Evolutionary conservation across 2,888 invertebrate genomes (phyloP).

Genomic region (Branchipolynoe longqiensis): DNA sequence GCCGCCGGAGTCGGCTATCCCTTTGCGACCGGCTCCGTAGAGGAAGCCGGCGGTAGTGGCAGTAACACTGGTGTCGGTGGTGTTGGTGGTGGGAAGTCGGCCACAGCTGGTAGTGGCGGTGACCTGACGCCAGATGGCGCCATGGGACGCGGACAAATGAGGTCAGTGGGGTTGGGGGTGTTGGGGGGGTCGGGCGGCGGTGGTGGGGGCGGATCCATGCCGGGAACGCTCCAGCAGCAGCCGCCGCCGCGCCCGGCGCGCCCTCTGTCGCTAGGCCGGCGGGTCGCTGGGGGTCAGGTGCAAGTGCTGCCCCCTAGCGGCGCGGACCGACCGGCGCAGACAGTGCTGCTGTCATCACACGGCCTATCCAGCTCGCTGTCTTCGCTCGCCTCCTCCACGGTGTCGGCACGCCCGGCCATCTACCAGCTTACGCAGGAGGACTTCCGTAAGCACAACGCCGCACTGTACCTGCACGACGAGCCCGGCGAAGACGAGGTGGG

Average conservation of each 20-base stretch:
- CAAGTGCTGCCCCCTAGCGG: constrained; percentile 22
- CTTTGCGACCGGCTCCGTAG: background rate
- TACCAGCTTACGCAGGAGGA: constrained; percentile 62
- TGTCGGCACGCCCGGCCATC: background rate
- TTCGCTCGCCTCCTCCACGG: background rate
- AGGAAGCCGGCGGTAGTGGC: background rate
- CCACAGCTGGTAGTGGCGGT: background rate
- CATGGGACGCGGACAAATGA: constrained; percentile 14
- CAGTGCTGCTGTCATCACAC: background rate
- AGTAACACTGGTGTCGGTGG: background rate
- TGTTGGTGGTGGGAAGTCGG: background rate
- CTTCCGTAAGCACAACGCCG: constrained; percentile 38
- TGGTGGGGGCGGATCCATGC: background rate
- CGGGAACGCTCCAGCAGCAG: constrained; percentile 27
- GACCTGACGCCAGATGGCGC: constrained; percentile 21
- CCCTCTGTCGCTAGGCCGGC: constrained; percentile 14
- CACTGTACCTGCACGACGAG: constrained; percentile 27
- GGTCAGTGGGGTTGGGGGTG: too few species aligned
- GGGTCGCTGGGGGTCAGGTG: constrained; percentile 10
- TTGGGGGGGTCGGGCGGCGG: background rate
- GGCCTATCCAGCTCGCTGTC: constrained; percentile 36
- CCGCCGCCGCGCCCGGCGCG: constrained; percentile 39
- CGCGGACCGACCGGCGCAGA: background rate
- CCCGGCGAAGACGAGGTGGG: background rate
- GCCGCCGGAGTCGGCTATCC: background rate